Evolutionary conservation across 64 coral and sea anemone species (phyloP), one percentile per base, ranked within the genome.

Genomic region (Orbicella faveolata): DNA sequence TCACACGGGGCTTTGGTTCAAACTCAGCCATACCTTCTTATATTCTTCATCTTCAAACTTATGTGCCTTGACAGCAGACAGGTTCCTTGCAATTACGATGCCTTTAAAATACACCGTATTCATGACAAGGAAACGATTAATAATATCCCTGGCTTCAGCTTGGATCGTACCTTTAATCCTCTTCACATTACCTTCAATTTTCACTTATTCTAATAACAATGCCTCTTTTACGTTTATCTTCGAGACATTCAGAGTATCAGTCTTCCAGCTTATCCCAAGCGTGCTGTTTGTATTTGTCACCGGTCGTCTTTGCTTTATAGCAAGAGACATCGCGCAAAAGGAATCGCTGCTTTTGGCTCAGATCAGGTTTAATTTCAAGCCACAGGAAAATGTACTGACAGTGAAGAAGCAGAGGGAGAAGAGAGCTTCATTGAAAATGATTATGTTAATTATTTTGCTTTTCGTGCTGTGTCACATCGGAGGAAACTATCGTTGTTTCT

Each of bases 1-100:
- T 34, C 79, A 83, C 79, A 64, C 3, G 8, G 79, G 79, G 37
- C 0, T 19, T 39, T 83, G 79, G 79, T 83, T 83, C 34, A 83
- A 37, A 83, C 18, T 83, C 79, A 83, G 79, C 79, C 79, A 83
- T 61, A 83, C 79, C 2, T 83, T 83, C 33, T 10, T 83, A 5
- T 83, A 65, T 64, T 83, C 61, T 7, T 83, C 79, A 1, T 36
- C 79, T 1, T 6, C 57, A 18, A 83, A 83, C 34, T 64, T 83
- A 17, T 83, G 79, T 34, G 59, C 19, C 61, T 17, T 83, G n/a
- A 83, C 79, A 21, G 79, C 57, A 39, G 79, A 83, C 36, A 83
- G 79, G 36, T 83, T 19, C n/a, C 13, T 65, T 8, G 57, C 59
- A 18, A 39, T 83, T 19, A 66, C 79, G 17, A 83, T 18, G 59